Evolutionary conservation across 2,113 vertebrate species (phyloP), one percentile per base, ranked within the genome.

Genomic region (Vidua chalybeata): DNA sequence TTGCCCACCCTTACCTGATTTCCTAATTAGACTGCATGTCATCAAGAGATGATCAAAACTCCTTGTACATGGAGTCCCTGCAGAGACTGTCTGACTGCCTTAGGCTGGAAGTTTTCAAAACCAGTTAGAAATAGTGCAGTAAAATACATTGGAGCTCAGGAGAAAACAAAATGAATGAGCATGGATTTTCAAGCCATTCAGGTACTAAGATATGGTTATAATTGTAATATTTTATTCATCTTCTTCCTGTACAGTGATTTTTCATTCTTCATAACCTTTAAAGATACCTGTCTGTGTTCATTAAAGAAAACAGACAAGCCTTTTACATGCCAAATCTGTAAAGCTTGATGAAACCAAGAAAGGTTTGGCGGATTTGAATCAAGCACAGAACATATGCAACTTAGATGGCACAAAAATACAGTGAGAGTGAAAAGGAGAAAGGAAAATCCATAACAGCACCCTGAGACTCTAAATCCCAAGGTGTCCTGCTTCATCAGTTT

Each of bases 1-100:
- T 95, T 82, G 12, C 73, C 67, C 45, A 66, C 4, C 49, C 41
- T 90, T 81, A 83, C 51, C 69, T 84, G 62, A 56, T 72, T 78
- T 91, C 6, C 87, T 97, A 95, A 96, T 94, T 91, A 92, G 80
- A 82, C 62, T 54, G 35, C 14, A 58, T 74, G 63, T 71, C 71
- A 90, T 81, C 45, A 79, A 62, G 64, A 80, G 59, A 93, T 46
- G 69, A 80, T 95, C 69, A 85, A 72, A 24, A 21, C 52, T 94
- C 11, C 75, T 66, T 82, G 21, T 68, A 54, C 87, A 68, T 69
- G 62, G 48, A 66, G 54, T 81, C 58, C 81, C 83, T 55, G 54
- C 55, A 55, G 83, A 79, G 79, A 58, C 27, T 95, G 72, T 18
- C 46, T 86, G 76, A 27, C 61, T 90, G 87, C 72, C 66, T 84